Evolutionary conservation across 2,797 vertebrate species (phyloP), one percentile per base, ranked within the genome.

Genomic region (Pipistrellus pygmaeus): DNA sequence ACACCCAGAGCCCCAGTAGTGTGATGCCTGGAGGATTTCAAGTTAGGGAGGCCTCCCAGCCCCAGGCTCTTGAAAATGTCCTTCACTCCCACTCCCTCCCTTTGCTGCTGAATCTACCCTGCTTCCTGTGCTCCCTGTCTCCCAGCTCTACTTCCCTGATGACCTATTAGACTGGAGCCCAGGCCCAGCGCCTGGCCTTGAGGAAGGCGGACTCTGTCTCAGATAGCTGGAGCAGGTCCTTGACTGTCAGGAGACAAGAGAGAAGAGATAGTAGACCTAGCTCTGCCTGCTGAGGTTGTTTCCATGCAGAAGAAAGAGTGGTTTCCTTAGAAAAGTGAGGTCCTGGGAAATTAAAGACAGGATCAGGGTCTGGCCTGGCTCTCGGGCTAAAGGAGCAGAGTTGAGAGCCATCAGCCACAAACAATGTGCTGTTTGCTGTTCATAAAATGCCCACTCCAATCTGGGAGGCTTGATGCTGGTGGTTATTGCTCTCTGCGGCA

Each of bases 401-500:
- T 12, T 35, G 57, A 75, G 23, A 72, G 73, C 27, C 60, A 18
- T 4, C 35, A 12, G 77, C 53, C 32, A 80, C 30, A 21, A 27
- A 5, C 66, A 35, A 57, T 12, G 53, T 32, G 11, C n/a, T 81
- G 4, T 55, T 57, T 53, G 27, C 51, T 25, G 73, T n/a, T 92
- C 62, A 85, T 55, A 46, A 91, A 44, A 62, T 27, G 23, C 21
- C 72, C 25, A 15, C 27, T 30, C 25, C 17, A 75, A 55, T 60
- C 41, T 48, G 15, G 17, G 17, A 62, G 23, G 35, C 12, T 25
- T 15, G 13, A 25, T 20, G n/a, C 44, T n/a, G 5, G 0, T 2
- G 41, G 83, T 76, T 85, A 83, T 4, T 30, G 30, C 18, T 95
- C 80, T 90, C 76, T 69, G 48, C 85, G 90, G 81, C 73, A 78